Percentiles rank a stretch among this genome's conserved stretches.
phyloP scores from a whole-genome alignment of 2,113 vertebrate genomes.

The Misgurnus mizolepis region DNA sequence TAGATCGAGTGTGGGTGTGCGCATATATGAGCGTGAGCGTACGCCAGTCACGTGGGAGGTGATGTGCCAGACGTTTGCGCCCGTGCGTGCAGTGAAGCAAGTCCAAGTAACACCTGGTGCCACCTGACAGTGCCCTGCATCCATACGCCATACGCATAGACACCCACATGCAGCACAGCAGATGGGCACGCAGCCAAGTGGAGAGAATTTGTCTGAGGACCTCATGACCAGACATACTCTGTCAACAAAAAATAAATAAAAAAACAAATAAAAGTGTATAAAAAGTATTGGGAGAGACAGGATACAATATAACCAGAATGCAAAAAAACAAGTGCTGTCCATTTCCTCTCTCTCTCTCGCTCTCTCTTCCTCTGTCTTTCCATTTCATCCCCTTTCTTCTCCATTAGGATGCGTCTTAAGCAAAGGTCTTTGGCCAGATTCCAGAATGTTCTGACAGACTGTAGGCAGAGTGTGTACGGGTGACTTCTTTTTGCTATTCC shows the following conservation, averaged over 20 bases:
- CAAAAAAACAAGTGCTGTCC: conserved; percentile 10
- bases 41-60: conserved; percentile 8
- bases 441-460: conserved; percentile 25
- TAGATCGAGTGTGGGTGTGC: not conserved
- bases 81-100: conserved; percentile 40
- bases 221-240: conserved; percentile 43
- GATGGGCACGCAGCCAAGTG: conserved; percentile 49
- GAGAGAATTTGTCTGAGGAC: conserved; percentile 48
- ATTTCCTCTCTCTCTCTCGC: not conserved
- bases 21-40: conserved; percentile 5
- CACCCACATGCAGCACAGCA: conserved; percentile 40
- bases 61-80: conserved; percentile 20
- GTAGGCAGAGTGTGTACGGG: conserved; percentile 4
- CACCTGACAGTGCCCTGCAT: conserved; percentile 49
- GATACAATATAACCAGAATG: not conserved
- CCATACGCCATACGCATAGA: conserved; percentile 35
- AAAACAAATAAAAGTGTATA: not conserved
- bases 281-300: conserved; percentile 12
- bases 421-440: not conserved
- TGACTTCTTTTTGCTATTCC: conserved; percentile 32
- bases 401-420: not conserved
- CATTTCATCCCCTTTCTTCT: not conserved
- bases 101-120: conserved; percentile 55
- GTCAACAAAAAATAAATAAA: conserved; percentile 38
- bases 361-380: not conserved